Percentiles rank a stretch among this genome's conserved stretches.
phyloP scores from a whole-genome alignment of 2,113 vertebrate species.

The Burhinus oedicnemus region DNA sequence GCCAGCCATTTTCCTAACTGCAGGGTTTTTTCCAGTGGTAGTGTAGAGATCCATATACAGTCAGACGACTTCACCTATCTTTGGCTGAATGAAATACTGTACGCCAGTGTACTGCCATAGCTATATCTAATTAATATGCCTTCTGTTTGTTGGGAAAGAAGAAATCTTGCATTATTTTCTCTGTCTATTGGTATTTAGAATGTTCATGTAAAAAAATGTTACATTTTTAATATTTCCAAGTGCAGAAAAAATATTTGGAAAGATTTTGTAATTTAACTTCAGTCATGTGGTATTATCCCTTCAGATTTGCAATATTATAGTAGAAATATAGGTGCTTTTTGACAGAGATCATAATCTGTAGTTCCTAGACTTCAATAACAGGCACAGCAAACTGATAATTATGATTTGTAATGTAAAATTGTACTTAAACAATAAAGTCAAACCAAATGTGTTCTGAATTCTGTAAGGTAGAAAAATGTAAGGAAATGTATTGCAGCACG shows the following conservation, averaged over 20 bases:
- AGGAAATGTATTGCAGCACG: neutral
- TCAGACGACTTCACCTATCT: neutral
- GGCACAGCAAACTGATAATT: neutral
- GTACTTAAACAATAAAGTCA: neutral
- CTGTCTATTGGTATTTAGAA: neutral
- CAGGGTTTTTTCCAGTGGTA: neutral
- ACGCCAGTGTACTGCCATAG: neutral
- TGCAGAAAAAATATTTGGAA: neutral
- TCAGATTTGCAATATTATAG: neutral
- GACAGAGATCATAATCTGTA: neutral
- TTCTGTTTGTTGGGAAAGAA: neutral
- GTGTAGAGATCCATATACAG: neutral
- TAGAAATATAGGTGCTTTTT: neutral
- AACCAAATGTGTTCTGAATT: neutral
- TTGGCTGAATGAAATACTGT: neutral
- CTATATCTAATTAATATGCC: neutral
- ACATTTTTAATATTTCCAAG: neutral
- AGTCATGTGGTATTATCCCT: neutral
- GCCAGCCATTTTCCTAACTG: slow-evolving; percentile 59
- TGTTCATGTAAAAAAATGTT: neutral
- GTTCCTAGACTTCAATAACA: neutral
- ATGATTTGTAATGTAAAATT: neutral
- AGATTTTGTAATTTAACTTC: neutral
- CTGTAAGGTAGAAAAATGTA: neutral
- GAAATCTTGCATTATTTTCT: neutral